A percentile compares a stretch with the other conserved stretches of the same genome.
Evolutionary conservation across 1,140 invertebrate genomes (phyloP).

Genomic region (Adelges cooleyi): DNA sequence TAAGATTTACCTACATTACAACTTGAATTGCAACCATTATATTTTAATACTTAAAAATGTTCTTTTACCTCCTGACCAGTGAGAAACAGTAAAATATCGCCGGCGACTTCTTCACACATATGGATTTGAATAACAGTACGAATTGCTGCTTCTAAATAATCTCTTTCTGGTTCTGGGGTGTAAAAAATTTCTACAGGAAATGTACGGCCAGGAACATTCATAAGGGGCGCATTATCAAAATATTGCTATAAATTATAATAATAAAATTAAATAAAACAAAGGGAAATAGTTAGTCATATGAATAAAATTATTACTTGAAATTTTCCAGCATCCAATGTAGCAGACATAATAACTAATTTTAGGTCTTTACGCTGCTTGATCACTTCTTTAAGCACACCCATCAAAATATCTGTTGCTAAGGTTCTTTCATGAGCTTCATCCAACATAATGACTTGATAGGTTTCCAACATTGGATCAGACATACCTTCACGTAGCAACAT

Average conservation of each 20-base stretch:
- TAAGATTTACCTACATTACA: no score
- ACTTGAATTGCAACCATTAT: no score
- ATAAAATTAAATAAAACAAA: not conserved
- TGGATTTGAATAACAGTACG: slow-evolving; percentile 98
- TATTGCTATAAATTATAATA: slow-evolving; percentile 52
- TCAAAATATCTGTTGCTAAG: slow-evolving; percentile 94
- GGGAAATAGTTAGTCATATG: not conserved
- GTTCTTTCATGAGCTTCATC: slow-evolving; percentile 99
- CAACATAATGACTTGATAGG: slow-evolving; percentile 89
- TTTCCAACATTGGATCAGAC: slow-evolving; percentile 95
- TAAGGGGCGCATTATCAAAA: slow-evolving; percentile 94
- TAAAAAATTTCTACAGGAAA: slow-evolving; percentile 99
- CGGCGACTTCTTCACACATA: slow-evolving; percentile 91
- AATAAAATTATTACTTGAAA: slow-evolving; percentile 57
- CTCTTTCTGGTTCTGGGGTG: slow-evolving; percentile 94
- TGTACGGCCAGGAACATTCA: slow-evolving; percentile 95
- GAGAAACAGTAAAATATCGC: slow-evolving; percentile 90
- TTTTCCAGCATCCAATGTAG: slow-evolving; percentile 98
- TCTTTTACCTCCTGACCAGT: slow-evolving; percentile 79
- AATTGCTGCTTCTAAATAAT: slow-evolving; percentile 97
- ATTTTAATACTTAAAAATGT: no score
- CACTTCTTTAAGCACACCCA: slow-evolving; percentile 98
- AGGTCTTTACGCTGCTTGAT: slow-evolving; percentile 86
- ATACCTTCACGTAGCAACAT: slow-evolving; percentile 98
- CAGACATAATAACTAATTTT: slow-evolving; percentile 98